Evolutionary conservation across 2,797 vertebrate species (phyloP), one percentile per base, ranked within the genome.

Genomic region (Phrynocephalus vlangalii): DNA sequence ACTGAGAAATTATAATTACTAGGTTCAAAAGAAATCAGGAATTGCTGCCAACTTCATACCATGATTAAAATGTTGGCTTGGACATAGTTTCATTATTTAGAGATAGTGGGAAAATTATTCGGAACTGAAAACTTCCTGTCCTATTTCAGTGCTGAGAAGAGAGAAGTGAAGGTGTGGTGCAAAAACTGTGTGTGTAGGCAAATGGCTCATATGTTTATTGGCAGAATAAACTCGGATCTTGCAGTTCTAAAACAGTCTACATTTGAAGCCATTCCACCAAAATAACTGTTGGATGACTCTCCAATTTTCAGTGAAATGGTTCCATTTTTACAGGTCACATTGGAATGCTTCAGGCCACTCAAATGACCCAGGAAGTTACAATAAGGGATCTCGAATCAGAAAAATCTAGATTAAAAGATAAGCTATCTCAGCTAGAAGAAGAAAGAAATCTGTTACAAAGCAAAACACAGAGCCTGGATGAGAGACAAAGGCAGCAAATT

Each of bases 331-430:
- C 92, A 99, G 99, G 99, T 97, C 98, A 99, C 92, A 99, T 99
- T 90, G 99, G 99, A 96, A 99, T 98, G 96, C 98, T 99, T 93
- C 98, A 99, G 96, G 99, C 98, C 95, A 98, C 98, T 86, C 98
- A 99, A 92, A 98, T 99, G 98, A 99, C 98, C 94, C 98, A 99
- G 90, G 99, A 99, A 93, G 98, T 99, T 44, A 98, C 98, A 93
- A 99, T 99, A 95, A 97, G 98, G 93, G 99, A 99, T 96, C 96
- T 99, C 95, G 98, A 99, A 96, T 99, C 98, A 16, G 98, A 99
- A 97, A 98, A 98, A 75, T 97, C 96, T 90, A 98, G 97, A 87
- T 97, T 98, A 96, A 98, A 98, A 94, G 99, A 99, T 94, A 98
- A 98, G 94, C 96, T 99, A 82, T 93, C 97, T 91, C 97, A 98